A percentile compares a stretch with the other conserved stretches of the same genome.
Conservation (phyloP, 35 echinoderm and acorn worm genomes). For the Eucidaris tribuloides region DNA sequence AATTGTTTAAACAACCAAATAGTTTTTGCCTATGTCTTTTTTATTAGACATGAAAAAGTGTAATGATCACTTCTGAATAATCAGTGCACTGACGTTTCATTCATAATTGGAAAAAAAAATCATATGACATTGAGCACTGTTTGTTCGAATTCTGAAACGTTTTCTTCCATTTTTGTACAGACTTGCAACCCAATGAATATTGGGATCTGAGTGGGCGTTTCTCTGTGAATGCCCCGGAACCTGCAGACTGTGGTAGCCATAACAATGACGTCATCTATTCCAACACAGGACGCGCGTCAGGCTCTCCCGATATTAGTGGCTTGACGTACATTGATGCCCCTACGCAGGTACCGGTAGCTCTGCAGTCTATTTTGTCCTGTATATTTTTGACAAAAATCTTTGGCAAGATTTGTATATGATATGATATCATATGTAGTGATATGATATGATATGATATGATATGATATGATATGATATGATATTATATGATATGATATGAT, state of each 20-base stretch:
- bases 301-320: neutral
- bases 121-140: no score
- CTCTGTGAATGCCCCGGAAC: neutral
- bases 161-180: neutral
- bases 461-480: neutral
- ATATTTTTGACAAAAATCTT: no score
- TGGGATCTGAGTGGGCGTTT: conserved; percentile 40
- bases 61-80: no score
- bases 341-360: neutral
- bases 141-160: neutral
- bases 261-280: neutral
- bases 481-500: neutral
- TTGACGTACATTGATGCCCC: neutral
- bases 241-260: conserved; percentile 1
- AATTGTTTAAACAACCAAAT: no score
- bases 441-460: neutral
- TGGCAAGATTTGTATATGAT: no score
- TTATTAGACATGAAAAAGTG: no score
- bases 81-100: neutral
- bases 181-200: neutral
- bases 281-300: neutral
- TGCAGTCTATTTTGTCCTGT: no score
- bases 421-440: no score
- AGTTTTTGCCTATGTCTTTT: no score
- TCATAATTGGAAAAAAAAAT: neutral